Evolutionary conservation across 2,113 vertebrate genomes (phyloP).

Genomic region (Microtus ochrogaster): DNA sequence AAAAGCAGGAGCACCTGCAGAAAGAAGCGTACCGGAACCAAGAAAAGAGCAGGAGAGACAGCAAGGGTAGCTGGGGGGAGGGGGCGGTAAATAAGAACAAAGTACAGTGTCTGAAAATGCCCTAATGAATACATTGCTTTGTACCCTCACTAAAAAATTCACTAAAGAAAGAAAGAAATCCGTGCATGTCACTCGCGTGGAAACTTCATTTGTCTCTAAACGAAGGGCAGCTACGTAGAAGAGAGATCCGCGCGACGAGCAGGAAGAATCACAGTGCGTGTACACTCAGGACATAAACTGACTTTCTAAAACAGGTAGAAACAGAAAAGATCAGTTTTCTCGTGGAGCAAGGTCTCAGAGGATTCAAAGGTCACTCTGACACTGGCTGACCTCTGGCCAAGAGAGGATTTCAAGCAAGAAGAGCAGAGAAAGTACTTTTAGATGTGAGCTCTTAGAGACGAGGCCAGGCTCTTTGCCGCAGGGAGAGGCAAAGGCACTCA

Average conservation of each 20-base stretch:
- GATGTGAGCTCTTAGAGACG: not conserved
- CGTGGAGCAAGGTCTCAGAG: not conserved
- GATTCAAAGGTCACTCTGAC: not conserved
- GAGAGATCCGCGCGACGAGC: not conserved
- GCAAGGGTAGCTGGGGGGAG: too few species aligned
- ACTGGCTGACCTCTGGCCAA: not conserved
- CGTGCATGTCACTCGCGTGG: not conserved
- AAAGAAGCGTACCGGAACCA: not conserved
- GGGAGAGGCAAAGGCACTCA: not conserved
- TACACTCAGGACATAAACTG: not conserved
- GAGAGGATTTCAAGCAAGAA: not conserved
- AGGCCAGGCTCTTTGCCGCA: not conserved
- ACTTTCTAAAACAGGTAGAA: slow-evolving; percentile 11
- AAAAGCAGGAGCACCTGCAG: not conserved
- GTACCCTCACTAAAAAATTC: not conserved
- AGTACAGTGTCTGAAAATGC: not conserved
- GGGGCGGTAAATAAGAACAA: not conserved
- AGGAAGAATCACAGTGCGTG: not conserved
- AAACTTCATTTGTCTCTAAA: not conserved
- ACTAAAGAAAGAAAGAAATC: not conserved
- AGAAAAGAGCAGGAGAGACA: not conserved
- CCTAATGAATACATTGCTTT: not conserved
- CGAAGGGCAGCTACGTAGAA: not conserved
- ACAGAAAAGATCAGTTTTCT: not conserved
- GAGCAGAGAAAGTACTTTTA: not conserved